phyloP scores from a whole-genome alignment of 2,113 vertebrate species.

The Cyprinodon brontotheroides region DNA sequence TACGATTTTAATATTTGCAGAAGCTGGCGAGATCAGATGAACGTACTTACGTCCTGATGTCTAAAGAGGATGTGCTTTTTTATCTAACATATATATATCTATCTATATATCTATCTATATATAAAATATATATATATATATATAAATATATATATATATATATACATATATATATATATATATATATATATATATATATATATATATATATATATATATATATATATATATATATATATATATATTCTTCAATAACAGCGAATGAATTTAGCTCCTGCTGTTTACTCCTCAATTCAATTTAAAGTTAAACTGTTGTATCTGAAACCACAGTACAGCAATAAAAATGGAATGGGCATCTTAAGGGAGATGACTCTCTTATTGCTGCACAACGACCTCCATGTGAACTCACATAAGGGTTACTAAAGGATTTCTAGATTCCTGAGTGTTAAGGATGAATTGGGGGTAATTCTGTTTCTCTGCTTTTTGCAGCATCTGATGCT shows the following conservation, averaged over 20 bases:
- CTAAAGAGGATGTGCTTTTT: too few relatives aligned
- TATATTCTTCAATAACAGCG: not conserved
- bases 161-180: not conserved
- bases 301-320: conserved; percentile 1
- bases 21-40: too few relatives aligned
- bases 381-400: conserved; percentile 4
- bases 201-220: not conserved
- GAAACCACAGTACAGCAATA: not conserved
- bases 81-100: not conserved
- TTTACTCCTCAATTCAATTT: not conserved
- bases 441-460: not conserved
- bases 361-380: conserved; percentile 7
- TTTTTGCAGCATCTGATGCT: conserved; percentile 86
- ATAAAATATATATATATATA: too few relatives aligned
- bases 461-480: conserved; percentile 5
- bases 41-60: too few relatives aligned
- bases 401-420: conserved; percentile 21
- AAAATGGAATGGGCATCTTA: conserved; percentile 1
- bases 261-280: not conserved
- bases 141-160: too few relatives aligned
- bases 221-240: not conserved
- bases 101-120: too few relatives aligned
- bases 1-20: too few relatives aligned
- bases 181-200: not conserved
- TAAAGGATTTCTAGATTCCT: not conserved